A percentile compares a stretch with the other conserved stretches of the same genome.
These are phyloP conservation scores for Calephelis perditalis DNA, from an alignment of 2,888 invertebrate genomes.

Conservation along the genomic window DNA sequence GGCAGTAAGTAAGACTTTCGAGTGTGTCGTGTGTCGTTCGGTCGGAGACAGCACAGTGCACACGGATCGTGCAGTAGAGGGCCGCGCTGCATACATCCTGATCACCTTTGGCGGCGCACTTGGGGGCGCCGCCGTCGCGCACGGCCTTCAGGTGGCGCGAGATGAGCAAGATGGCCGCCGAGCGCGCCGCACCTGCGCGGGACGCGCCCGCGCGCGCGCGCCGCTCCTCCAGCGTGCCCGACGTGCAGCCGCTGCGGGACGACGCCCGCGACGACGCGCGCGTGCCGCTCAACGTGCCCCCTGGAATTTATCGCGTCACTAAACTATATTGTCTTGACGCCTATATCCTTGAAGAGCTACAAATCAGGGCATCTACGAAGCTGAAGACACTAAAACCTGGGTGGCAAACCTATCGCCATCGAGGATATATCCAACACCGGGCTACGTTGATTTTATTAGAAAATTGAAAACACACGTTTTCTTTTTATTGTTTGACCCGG, in stretches of 20 bases:
- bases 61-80: constrained; percentile 66
- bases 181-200: constrained; percentile 95
- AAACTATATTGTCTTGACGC: neutral
- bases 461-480: too few relatives aligned
- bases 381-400: too few relatives aligned
- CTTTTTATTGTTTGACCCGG: too few relatives aligned
- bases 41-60: constrained; percentile 41
- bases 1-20: constrained; percentile 26
- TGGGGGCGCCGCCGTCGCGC: constrained; percentile 74
- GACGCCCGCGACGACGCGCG: constrained; percentile 69
- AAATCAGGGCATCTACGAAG: too few relatives aligned
- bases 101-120: constrained; percentile 79
- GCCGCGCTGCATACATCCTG: constrained; percentile 72
- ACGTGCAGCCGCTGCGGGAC: constrained; percentile 65
- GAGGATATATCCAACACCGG: too few relatives aligned
- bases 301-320: constrained; percentile 42
- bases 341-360: too few relatives aligned
- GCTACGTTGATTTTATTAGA: too few relatives aligned
- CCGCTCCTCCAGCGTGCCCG: constrained; percentile 57
- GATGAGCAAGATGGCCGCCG: constrained; percentile 96
- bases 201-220: constrained; percentile 82
- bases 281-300: constrained; percentile 75
- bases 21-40: constrained; percentile 33
- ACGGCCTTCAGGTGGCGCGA: constrained; percentile 88
- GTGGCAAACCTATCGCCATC: too few relatives aligned